Evolutionary conservation across 1,140 invertebrate genomes (phyloP).

Genomic region (Cydia splendana): DNA sequence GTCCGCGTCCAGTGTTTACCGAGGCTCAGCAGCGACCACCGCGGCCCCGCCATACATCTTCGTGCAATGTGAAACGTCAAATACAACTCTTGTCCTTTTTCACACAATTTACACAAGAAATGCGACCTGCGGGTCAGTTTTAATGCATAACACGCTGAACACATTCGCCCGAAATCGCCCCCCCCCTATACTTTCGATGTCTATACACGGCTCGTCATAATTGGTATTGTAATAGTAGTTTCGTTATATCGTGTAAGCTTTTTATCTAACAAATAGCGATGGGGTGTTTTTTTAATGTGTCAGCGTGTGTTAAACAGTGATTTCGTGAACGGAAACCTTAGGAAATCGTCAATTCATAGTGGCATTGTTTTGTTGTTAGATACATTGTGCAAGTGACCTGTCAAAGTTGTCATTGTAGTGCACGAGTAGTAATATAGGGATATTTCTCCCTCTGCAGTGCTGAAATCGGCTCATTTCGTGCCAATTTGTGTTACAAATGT

Average conservation of each 20-base stretch:
- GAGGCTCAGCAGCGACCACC: conserved; percentile 43
- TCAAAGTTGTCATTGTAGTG: conserved; percentile 20
- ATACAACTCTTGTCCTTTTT: conserved; percentile 60
- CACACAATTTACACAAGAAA: conserved; percentile 20
- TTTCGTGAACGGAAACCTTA: not conserved
- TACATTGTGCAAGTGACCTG: conserved; percentile 25
- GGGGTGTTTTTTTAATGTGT: not conserved
- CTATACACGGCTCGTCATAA: not conserved
- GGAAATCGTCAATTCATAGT: conserved; percentile 4
- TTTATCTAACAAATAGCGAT: not conserved
- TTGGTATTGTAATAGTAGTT: conserved; percentile 31
- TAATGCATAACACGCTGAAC: conserved; percentile 1
- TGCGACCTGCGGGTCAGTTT: conserved; percentile 3
- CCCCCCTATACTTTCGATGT: conserved; percentile 1
- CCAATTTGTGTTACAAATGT: conserved; percentile 36
- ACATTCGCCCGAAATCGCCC: not conserved
- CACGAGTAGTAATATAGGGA: not conserved
- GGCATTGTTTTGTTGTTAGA: conserved; percentile 30
- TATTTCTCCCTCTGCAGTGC: not conserved
- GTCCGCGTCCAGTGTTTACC: conserved; percentile 46
- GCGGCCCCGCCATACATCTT: conserved; percentile 78
- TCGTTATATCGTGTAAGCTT: conserved; percentile 11
- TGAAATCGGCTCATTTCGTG: conserved; percentile 13
- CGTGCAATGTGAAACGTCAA: conserved; percentile 78
- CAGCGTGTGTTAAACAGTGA: not conserved